phyloP scores from a whole-genome alignment of 1,140 invertebrate species.

The Grapholita molesta region DNA sequence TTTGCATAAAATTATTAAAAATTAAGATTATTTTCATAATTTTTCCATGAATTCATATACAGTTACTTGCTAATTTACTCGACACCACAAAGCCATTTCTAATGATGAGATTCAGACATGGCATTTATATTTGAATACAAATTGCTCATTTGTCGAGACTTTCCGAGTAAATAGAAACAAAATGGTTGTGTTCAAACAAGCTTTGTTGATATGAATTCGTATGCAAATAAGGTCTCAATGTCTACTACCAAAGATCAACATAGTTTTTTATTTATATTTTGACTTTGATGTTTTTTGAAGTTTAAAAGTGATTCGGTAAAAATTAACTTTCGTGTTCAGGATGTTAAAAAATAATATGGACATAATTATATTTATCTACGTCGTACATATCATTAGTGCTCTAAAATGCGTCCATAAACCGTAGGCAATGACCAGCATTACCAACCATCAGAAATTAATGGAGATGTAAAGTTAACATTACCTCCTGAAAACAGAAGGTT shows the following conservation, averaged over 20 bases:
- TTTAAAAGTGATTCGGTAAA: no score
- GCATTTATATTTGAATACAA: background rate
- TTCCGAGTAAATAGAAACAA: background rate
- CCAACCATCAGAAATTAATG: no score
- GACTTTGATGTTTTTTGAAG: background rate
- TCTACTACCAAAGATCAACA: background rate
- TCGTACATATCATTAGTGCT: no score
- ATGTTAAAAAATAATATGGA: no score
- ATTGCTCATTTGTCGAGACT: slow-evolving; percentile 5
- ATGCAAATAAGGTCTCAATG: background rate
- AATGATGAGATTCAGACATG: background rate
- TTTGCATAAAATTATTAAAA: no score
- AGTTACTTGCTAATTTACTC: background rate
- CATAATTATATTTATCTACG: no score
- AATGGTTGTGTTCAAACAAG: background rate
- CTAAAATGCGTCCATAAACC: no score
- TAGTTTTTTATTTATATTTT: background rate
- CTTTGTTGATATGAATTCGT: background rate
- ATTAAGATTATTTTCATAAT: no score
- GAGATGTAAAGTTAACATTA: no score
- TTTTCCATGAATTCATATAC: background rate
- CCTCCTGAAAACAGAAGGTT: no score
- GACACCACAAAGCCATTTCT: background rate
- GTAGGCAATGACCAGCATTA: no score
- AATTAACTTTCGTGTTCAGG: no score